phyloP scores from a whole-genome alignment of 2,113 vertebrate species.

The Eublepharis macularius region DNA sequence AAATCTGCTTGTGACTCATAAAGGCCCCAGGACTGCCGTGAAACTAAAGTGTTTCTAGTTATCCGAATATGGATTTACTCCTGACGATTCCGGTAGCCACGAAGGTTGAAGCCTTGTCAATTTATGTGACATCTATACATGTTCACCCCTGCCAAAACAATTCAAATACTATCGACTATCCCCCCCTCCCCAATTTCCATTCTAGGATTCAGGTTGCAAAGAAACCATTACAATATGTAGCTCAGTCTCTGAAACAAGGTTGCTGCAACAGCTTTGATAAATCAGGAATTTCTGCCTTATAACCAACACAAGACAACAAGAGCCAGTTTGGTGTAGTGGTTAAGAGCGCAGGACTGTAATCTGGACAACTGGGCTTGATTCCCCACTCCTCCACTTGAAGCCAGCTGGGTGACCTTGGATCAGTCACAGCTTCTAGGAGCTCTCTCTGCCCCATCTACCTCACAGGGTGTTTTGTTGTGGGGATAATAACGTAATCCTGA shows the following conservation, averaged over 20 bases:
- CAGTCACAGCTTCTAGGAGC: too few species aligned
- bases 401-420: too few species aligned
- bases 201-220: not conserved
- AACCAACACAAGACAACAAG: too few species aligned
- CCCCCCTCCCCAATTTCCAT: not conserved
- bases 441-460: too few species aligned
- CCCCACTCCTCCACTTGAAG: too few species aligned
- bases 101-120: not conserved
- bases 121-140: not conserved
- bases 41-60: not conserved
- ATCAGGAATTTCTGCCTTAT: not conserved
- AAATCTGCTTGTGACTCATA: not conserved
- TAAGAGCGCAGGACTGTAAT: too few species aligned
- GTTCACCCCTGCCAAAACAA: not conserved
- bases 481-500: too few species aligned
- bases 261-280: not conserved
- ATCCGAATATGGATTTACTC: constrained; percentile 18
- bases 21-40: not conserved
- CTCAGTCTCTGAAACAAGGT: too few species aligned
- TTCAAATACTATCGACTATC: too few species aligned
- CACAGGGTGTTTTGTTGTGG: too few species aligned
- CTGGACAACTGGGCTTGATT: too few species aligned
- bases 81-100: not conserved
- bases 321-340: too few species aligned
- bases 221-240: not conserved